Percentiles rank a stretch among this genome's conserved stretches.
Evolutionary conservation across 2,888 invertebrate species (phyloP).

Genomic region (Anticlea derivata): DNA sequence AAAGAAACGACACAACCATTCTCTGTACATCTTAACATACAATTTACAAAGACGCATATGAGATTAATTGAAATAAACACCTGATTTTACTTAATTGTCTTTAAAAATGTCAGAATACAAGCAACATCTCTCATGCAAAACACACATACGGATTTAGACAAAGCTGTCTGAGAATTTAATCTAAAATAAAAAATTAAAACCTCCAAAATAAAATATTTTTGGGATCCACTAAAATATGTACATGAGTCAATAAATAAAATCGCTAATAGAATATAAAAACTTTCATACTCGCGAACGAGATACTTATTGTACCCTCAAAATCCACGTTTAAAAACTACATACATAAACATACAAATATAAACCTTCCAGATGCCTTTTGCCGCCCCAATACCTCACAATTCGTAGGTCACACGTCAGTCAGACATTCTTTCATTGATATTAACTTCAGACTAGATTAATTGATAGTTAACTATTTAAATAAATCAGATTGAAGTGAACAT

Average conservation of each 20-base stretch:
- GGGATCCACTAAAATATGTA: constrained; percentile 41
- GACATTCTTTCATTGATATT: constrained; percentile 61
- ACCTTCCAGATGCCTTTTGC: constrained; percentile 28
- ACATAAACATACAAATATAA: constrained; percentile 25
- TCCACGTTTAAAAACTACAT: constrained; percentile 38
- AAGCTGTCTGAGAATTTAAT: constrained; percentile 20
- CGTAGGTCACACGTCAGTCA: constrained; percentile 38
- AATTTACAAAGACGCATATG: constrained; percentile 11
- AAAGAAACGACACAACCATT: constrained; percentile 10
- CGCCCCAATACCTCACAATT: constrained; percentile 12
- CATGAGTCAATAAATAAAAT: constrained; percentile 50
- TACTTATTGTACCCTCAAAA: constrained; percentile 29
- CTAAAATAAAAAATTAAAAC: constrained; percentile 36
- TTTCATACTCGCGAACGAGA: constrained; percentile 34
- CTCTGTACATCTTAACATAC: constrained; percentile 11
- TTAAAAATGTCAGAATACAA: constrained; percentile 22
- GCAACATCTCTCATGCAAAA: constrained; percentile 21
- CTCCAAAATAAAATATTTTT: constrained; percentile 40
- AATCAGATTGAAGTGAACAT: constrained; percentile 39
- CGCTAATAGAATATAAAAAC: constrained; percentile 42
- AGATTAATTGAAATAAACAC: constrained; percentile 12
- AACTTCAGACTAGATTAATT: constrained; percentile 69
- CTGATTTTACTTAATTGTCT: constrained; percentile 29
- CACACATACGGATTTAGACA: constrained; percentile 28
- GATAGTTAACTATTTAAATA: constrained; percentile 43